Evolutionary conservation across 1,140 invertebrate species (phyloP), one percentile per base, ranked within the genome.

Genomic region (Rhyacophila brunnea): DNA sequence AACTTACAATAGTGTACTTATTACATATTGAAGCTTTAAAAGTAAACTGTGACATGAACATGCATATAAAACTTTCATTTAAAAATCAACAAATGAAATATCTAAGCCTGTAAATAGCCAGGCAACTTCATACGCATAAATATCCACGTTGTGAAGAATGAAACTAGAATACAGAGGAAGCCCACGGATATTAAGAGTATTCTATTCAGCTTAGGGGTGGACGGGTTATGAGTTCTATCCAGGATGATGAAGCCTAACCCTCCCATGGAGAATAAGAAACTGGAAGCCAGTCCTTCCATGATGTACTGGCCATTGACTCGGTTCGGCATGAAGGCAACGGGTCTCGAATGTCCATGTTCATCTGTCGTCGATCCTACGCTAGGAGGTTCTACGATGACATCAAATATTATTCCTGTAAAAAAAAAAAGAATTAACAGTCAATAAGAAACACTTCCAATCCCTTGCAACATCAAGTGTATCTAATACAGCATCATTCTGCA

Each of bases 61-160:
- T 28, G 23, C 23, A 9, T n/a, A 28, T 28, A 28, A 9, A 28
- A 28, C 4, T 4, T 40, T 4, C 38, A 15, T 40, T 6, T 40
- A 6, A 13, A 3, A 13, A 40, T 6, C 38, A 40, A 5, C 5
- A 40, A 6, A 40, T 36, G 20, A 14, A 17, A 46, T 28, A 28
- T 19, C 70, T 74, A 84, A 62, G 79, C 81, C 60, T 85, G 84
- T 58, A 87, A 69, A 69, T 87, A 87, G 35, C 84, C 85, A 80
- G 97, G 96, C 60, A 99, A 73, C 80, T 99, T 99, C 90, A 99
- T 99, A 69, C 93, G 85, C 96, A 99, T 99, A 70, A 99, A 99
- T 47, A 98, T 90, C 87, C 95, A 95, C 60, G 95, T 98, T 45
- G 94, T 95, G 64, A 95, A 91, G 74, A 97, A 98, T 13, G 95